Conservation (phyloP, 1,140 invertebrate genomes). For the Temnothorax longispinosus region DNA sequence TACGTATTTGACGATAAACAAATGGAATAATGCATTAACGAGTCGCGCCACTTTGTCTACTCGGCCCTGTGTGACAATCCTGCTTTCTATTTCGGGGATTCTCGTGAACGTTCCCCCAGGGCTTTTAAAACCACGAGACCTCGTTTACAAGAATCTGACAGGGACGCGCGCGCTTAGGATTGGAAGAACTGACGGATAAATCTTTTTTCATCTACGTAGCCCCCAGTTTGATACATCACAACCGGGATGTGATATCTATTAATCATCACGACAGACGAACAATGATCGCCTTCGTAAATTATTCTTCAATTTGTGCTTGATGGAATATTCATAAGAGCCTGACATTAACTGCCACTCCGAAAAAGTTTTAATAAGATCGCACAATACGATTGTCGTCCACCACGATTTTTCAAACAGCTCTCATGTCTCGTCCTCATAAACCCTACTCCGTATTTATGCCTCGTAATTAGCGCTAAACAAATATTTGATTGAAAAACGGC, state of each 20-base stretch:
- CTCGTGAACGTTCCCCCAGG: not conserved
- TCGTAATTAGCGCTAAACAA: not conserved
- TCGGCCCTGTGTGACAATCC: not conserved
- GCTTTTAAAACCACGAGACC: not conserved
- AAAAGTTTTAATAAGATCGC: not conserved
- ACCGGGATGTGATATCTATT: not conserved
- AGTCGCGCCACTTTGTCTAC: not conserved
- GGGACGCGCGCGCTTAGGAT: not conserved
- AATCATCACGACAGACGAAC: constrained; percentile 15
- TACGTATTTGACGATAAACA: not conserved
- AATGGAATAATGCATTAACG: not conserved
- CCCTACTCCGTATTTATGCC: not conserved
- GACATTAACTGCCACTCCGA: not conserved
- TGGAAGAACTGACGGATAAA: not conserved
- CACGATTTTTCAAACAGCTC: not conserved
- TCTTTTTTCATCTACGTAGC: not conserved
- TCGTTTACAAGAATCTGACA: not conserved
- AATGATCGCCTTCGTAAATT: constrained; percentile 23
- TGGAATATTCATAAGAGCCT: constrained; percentile 7
- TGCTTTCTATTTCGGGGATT: not conserved
- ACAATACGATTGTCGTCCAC: not conserved
- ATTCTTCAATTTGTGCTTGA: not conserved
- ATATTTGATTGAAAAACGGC: not conserved
- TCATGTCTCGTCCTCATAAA: not conserved
- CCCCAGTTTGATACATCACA: not conserved